A percentile compares a stretch with the other conserved stretches of the same genome.
These are phyloP conservation scores for Huso huso DNA, from an alignment of 2,797 vertebrate species.

Conservation along the genomic window DNA sequence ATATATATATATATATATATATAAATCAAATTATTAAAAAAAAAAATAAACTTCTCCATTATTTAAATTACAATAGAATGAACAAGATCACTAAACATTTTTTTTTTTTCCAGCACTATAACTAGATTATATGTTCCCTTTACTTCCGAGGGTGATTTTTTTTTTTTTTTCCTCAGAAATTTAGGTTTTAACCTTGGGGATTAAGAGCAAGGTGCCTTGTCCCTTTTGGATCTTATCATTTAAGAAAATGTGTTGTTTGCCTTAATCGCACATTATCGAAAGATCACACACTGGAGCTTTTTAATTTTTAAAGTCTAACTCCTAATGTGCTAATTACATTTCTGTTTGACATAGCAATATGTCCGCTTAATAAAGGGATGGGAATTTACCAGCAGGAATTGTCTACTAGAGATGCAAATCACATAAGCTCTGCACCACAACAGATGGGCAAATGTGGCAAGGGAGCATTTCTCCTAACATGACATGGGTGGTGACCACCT, in stretches of 20 bases:
- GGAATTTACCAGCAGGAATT: neutral
- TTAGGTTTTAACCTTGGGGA: conserved; percentile 18
- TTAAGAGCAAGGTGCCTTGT: conserved; percentile 12
- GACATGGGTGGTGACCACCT: neutral
- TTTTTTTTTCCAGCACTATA: conserved; percentile 24
- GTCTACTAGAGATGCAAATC: conserved; percentile 10
- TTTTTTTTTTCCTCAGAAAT: conserved; percentile 17
- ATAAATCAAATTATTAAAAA: neutral
- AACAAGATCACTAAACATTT: conserved; percentile 25
- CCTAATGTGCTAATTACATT: conserved; percentile 2
- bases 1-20: neutral
- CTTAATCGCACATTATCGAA: conserved; percentile 2
- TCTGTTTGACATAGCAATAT: conserved; percentile 16
- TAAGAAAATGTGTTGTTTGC: neutral
- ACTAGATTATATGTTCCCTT: conserved; percentile 22
- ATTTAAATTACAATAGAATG: conserved; percentile 24
- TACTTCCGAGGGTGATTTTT: conserved; percentile 13
- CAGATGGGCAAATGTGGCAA: neutral
- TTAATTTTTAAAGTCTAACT: conserved; percentile 7
- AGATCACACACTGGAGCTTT: neutral
- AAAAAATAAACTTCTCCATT: conserved; percentile 9
- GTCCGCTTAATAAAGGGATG: conserved; percentile 4
- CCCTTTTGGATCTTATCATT: conserved; percentile 8
- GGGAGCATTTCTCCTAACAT: neutral
- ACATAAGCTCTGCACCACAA: conserved; percentile 3